Evolutionary conservation across 1,140 invertebrate species (phyloP), one percentile per base, ranked within the genome.

Genomic region (Oscheius sp.): DNA sequence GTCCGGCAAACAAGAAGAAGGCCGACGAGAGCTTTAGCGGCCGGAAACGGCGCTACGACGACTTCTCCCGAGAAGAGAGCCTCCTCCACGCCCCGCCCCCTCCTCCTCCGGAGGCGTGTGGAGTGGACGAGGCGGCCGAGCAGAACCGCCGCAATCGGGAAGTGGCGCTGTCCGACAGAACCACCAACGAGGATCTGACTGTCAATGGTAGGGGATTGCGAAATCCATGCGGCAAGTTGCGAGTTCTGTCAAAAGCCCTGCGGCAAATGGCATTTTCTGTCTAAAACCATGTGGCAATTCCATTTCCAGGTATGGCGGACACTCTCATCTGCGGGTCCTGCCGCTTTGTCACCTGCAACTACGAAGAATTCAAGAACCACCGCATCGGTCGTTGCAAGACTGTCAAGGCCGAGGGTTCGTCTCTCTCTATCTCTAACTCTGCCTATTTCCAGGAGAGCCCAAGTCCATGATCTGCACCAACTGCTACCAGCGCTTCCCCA

Each of bases 291-390:
- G 1, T 59, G 1, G 1, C 13, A 20, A 67, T 52, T 29, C 3
- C 32, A n/a, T 62, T 63, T 74, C 7, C 65, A 74, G 72, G 55
- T 23, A 67, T 74, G 63, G 68, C 68, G 2, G 72, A 74, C 45
- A 74, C 72, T 0, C 31, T 74, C 34, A 69, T 74, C 26, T 74
- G 72, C 28, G 72, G 72, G 31, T 10, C 35, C 4, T 74, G 72
- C 55, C 65, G 72, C 10, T 74, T 68, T 32, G 72, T 74, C 7
- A 74, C 72, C 1, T 49, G 63, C 26, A 65, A 74, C 28, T 74
- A 61, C 29, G 72, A 67, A 36, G 62, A 35, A 23, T 74, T 74
- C 65, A 67, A 67, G 23, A 65, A 74, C 1, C 72, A 74, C 28
- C 63, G 72, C 2, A 62, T 67, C 23, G 35, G 46, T 38, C 46